Evolutionary conservation across 30 jellyfish, hydroid and myxozoan genomes (phyloP).

Genomic region (Turritopsis rubra): DNA sequence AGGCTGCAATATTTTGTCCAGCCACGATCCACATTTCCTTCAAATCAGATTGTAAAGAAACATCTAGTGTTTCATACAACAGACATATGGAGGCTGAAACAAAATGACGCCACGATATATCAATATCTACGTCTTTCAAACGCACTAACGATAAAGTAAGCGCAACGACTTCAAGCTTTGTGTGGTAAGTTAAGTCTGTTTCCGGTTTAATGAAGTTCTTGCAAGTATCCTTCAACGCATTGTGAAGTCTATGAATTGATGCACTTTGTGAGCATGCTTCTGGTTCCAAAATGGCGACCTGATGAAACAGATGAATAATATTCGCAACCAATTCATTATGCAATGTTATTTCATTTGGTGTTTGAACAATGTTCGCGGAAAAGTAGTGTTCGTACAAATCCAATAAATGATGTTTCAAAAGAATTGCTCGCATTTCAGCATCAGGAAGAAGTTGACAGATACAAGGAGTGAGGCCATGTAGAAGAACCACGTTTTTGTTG

Average conservation of each 20-base stretch:
- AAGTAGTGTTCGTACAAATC: background rate
- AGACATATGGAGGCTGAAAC: background rate
- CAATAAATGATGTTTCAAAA: background rate
- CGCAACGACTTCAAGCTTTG: background rate
- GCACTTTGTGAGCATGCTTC: background rate
- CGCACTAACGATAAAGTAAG: background rate
- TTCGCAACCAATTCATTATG: background rate
- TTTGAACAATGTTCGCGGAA: background rate
- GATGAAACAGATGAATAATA: background rate
- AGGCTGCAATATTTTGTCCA: background rate
- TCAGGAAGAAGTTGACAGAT: conserved; percentile 2
- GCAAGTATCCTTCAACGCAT: background rate
- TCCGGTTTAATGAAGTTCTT: background rate
- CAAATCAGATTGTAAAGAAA: background rate
- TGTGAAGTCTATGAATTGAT: background rate
- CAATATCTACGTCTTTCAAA: background rate
- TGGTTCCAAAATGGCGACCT: background rate
- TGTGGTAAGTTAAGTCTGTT: background rate
- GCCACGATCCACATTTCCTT: conserved; percentile 12
- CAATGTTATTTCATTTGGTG: background rate
- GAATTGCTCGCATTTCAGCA: background rate
- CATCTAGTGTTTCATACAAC: background rate
- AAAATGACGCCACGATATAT: background rate
- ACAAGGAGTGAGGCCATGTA: conserved; percentile 1
- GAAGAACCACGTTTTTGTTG: background rate